Conservation (phyloP, 2,113 vertebrate species). For the Scolopax mira region DNA sequence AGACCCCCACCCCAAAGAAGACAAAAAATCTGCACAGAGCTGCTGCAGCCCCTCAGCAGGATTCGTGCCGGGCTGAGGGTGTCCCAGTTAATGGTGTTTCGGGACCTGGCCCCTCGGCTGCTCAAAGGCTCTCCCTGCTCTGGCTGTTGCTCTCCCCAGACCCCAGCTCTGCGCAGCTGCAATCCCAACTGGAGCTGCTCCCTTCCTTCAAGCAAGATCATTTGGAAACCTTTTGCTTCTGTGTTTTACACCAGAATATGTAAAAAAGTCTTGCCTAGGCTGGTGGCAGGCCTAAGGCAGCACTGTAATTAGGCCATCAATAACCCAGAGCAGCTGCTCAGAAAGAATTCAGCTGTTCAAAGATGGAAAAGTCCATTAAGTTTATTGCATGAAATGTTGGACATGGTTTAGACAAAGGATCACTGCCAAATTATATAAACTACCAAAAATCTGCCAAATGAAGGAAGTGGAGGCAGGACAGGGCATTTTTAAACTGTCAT, state of each 20-base stretch:
- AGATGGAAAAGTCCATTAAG: constrained; percentile 78
- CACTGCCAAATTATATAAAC: constrained; percentile 72
- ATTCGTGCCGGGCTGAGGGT: fast-evolving
- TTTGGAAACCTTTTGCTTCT: not conserved
- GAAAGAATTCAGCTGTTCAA: constrained; percentile 84
- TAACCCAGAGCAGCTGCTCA: constrained; percentile 91
- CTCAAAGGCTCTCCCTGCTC: not conserved
- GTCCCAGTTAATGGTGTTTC: fast-evolving
- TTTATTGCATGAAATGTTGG: constrained; percentile 71
- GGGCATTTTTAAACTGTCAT: constrained; percentile 19
- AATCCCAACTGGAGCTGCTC: fast-evolving
- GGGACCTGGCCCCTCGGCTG: too few species aligned
- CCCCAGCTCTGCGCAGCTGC: not conserved
- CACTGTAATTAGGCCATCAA: constrained; percentile 91
- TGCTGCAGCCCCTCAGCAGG: fast-evolving
- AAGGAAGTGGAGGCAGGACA: not conserved
- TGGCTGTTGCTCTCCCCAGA: fast-evolving
- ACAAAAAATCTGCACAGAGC: not conserved
- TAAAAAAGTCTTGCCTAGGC: constrained; percentile 72
- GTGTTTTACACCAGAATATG: constrained; percentile 20
- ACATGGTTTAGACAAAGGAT: constrained; percentile 64
- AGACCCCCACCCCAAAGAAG: not conserved
- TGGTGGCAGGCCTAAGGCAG: constrained; percentile 78
- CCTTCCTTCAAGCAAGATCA: not conserved
- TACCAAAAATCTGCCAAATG: constrained; percentile 30